phyloP scores from a whole-genome alignment of 2,888 invertebrate genomes.

The Papilio protenor region DNA sequence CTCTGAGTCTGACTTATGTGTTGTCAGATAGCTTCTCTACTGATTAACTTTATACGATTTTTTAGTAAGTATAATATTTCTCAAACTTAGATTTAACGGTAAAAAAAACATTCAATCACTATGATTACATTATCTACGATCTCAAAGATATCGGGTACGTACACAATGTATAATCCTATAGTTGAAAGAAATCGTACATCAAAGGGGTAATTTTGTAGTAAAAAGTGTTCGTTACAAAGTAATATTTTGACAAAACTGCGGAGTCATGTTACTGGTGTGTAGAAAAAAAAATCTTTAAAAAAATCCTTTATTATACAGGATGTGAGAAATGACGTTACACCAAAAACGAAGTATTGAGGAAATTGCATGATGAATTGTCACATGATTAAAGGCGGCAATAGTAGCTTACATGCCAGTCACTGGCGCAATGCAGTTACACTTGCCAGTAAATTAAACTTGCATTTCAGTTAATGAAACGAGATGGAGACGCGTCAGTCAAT shows the following conservation, averaged over 20 bases:
- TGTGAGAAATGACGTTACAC: conserved; percentile 47
- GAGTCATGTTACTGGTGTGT: conserved; percentile 70
- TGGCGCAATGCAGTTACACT: too few relatives aligned
- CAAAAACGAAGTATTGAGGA: conserved; percentile 40
- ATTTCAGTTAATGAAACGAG: too few relatives aligned
- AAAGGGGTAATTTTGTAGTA: conserved; percentile 69
- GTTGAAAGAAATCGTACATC: conserved; percentile 55
- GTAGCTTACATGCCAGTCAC: too few relatives aligned
- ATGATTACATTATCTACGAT: conserved; percentile 70
- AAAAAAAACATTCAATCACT: conserved; percentile 49
- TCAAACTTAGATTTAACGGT: neutral
- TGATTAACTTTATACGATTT: neutral
- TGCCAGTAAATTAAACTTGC: too few relatives aligned
- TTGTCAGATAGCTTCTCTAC: neutral
- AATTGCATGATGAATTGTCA: conserved; percentile 7
- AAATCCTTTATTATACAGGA: conserved; percentile 53
- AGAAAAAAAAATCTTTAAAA: conserved; percentile 49
- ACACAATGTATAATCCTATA: conserved; percentile 60
- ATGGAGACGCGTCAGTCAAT: too few relatives aligned
- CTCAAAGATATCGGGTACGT: conserved; percentile 70
- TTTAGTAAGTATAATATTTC: conserved; percentile 36
- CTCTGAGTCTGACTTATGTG: too few relatives aligned
- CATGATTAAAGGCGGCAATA: too few relatives aligned
- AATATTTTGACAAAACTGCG: conserved; percentile 83
- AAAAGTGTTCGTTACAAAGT: conserved; percentile 66